Percentiles rank a stretch among this genome's conserved stretches.
phyloP scores from a whole-genome alignment of 2,888 invertebrate genomes.

The Acleris literana region DNA sequence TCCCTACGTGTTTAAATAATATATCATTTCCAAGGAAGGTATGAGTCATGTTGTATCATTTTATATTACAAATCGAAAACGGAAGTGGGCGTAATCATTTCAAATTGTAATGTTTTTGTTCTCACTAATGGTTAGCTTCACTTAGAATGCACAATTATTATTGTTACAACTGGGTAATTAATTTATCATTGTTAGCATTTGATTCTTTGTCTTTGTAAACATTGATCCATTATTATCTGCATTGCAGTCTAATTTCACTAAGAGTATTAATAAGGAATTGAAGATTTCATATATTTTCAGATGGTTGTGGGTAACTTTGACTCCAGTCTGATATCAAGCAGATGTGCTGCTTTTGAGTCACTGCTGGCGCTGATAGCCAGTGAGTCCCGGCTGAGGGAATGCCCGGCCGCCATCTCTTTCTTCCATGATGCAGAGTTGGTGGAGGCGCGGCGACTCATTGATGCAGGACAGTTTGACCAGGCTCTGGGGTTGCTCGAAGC shows the following conservation, averaged over 20 bases:
- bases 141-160: too few relatives aligned
- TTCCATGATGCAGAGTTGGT: constrained; percentile 86
- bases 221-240: too few relatives aligned
- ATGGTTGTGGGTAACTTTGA: constrained; percentile 88
- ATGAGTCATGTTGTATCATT: constrained; percentile 42
- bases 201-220: too few relatives aligned
- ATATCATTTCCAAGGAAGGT: constrained; percentile 88
- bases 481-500: constrained; percentile 87
- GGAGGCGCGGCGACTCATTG: constrained; percentile 84
- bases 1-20: constrained; percentile 78
- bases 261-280: neutral
- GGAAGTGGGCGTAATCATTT: constrained; percentile 20
- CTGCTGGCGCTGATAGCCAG: constrained; percentile 83
- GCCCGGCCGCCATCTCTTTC: constrained; percentile 83
- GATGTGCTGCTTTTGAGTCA: constrained; percentile 86
- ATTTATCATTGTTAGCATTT: too few relatives aligned
- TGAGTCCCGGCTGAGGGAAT: constrained; percentile 83
- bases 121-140: too few relatives aligned
- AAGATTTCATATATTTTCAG: constrained; percentile 55
- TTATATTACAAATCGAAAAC: constrained; percentile 18
- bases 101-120: too few relatives aligned
- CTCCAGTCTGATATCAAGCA: constrained; percentile 84
- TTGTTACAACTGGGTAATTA: too few relatives aligned
- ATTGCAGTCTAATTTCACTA: too few relatives aligned
- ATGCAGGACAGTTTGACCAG: constrained; percentile 83